These are phyloP conservation scores for Branchinecta lindahli DNA, from an alignment of 1,140 invertebrate species.

Conservation along the genomic window DNA sequence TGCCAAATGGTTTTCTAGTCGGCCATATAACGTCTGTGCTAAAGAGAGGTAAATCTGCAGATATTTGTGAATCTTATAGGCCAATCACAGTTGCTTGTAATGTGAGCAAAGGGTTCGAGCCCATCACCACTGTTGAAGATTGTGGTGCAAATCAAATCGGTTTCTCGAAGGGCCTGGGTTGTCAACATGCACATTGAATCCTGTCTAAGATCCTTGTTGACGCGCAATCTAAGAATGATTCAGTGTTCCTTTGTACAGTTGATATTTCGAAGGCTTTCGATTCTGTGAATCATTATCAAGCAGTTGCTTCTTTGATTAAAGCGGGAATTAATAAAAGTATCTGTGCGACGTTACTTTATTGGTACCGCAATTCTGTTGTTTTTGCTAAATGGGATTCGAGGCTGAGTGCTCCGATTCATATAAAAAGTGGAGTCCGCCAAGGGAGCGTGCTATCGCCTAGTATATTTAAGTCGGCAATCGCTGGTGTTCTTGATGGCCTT, in stretches of 20 bases:
- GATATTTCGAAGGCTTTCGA: conserved; percentile 10
- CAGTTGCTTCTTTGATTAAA: conserved; percentile 10
- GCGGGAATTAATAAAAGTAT: conserved; percentile 1
- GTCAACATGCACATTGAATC: conserved; percentile 6
- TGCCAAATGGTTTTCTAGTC: conserved; percentile 6
- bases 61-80: conserved; percentile 2
- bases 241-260: conserved; percentile 10
- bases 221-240: conserved; percentile 6
- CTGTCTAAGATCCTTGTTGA: conserved; percentile 10
- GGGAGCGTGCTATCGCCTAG: conserved; percentile 4
- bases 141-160: conserved; percentile 3
- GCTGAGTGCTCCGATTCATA: conserved; percentile 7
- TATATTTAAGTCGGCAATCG: conserved; percentile 8
- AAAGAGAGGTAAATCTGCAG: conserved; percentile 10
- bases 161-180: conserved; percentile 7
- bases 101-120: neutral
- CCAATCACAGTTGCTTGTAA: conserved; percentile 6
- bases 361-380: neutral
- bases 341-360: neutral
- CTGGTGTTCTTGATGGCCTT: conserved; percentile 1
- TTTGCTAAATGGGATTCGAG: conserved; percentile 6
- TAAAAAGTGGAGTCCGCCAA: conserved; percentile 1
- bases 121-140: conserved; percentile 8
- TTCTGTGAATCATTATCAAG: conserved; percentile 6
- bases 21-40: conserved; percentile 5